Evolutionary conservation across 2,113 vertebrate genomes (phyloP), one percentile per base, ranked within the genome.

Genomic region (Pterocles orientalis): DNA sequence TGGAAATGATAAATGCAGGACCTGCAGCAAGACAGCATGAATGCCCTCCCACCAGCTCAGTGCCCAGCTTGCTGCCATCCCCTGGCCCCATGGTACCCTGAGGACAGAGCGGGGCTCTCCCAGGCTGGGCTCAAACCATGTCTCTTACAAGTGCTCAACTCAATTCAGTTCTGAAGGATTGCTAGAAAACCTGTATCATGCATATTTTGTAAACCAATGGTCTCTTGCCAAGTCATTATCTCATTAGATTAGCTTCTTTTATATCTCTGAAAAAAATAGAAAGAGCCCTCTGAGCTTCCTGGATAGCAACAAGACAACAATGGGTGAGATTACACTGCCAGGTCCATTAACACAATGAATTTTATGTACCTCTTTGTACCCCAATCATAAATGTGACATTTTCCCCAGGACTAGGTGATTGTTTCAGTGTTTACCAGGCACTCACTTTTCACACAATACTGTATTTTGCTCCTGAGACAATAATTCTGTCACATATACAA

Each of bases 21-120:
- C 29, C 43, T 78, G 43, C 34, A 75, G 26, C 43, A 39, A n/a
- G 58, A 41, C 4, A 41, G 47, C 1, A 0, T 12, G n/a, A 3
- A 3, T 54, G 39, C 21, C 18, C 19, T 47, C 21, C 61, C 18
- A 47, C 3, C 73, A 64, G 65, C 51, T 39, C 72, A 43, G 41
- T 33, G 31, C 14, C 33, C 2, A 1, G 43, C 31, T 58, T 41
- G 28, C 56, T 2, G 3, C 24, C 26, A 3, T 16, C 14, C 50
- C 31, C 25, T 13, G 10, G 29, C 14, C 43, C n/a, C 57, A 15
- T 33, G 2, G 2, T 39, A 18, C 4, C 9, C 21, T 1, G 0
- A 7, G 14, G 78, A 15, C 28, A 50, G 33, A 75, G 25, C 1
- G 1, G 43, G 10, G 7, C 13, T 85, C 45, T 47, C 34, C 58